Base-by-base conservation (phyloP, 2,797 vertebrate genomes). In the Acanthis flammea region DNA sequence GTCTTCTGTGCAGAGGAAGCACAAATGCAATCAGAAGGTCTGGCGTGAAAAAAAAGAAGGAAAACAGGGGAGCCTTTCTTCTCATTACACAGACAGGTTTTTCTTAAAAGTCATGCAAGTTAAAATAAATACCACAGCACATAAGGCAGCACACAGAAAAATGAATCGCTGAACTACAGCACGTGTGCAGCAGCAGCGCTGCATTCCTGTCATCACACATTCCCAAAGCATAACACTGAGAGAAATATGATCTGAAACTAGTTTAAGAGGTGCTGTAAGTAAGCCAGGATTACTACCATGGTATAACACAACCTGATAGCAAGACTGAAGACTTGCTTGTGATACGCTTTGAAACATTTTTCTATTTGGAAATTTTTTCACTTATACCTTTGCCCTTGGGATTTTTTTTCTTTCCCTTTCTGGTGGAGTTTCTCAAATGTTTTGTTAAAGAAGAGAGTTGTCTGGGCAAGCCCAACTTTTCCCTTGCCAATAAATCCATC, bases 231-330 rank as follows among this genome's bases (percentile, higher is more conserved):
- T 22, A 87, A 62, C 93, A 78, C 30, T 23, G 71, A 37, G 68
- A 94, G 86, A 91, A 83, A 94, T 81, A 90, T 23, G 88, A 95
- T 81, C 92, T 31, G 24, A 92, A 79, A 79, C 76, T 62, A 63
- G 67, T 80, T 89, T 85, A 75, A 93, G 84, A 84, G 70, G 79
- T 83, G 86, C 71, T 95, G 70, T 82, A 57, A 89, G 74, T 94
- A 90, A 94, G 83, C 57, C 94, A 86, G 92, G 55, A 93, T 94
- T 95, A 93, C 86, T 90, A 73, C 41, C 89, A 79, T 37, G 33
- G 75, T 27, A 44, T 85, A 92, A 75, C 62, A 87, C 51, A 78
- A 65, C 83, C 19, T 42, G 67, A 72, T 84, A 92, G 80, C 12
- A 14, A 62, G 61, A 70, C 48, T 35, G 41, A 71, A 87, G 71